Conservation (phyloP, 2,797 vertebrate genomes). For the Poecilia gillii region DNA sequence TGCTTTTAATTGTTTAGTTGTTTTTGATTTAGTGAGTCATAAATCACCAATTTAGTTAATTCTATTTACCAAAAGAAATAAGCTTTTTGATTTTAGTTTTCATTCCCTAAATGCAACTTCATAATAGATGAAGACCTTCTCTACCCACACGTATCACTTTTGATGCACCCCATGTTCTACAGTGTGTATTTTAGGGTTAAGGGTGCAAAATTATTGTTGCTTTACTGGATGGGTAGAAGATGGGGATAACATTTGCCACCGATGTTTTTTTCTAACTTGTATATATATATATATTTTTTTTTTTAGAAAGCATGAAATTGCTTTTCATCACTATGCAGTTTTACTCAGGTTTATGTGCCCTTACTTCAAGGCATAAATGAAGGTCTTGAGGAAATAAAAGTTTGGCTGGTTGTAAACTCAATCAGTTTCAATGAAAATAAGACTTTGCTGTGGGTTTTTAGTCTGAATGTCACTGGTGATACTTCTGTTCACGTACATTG, state of each 20-base stretch:
- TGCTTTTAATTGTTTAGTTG: neutral
- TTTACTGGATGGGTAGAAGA: neutral
- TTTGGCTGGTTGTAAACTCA: neutral
- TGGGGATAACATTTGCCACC: neutral
- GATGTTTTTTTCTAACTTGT: neutral
- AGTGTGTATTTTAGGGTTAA: neutral
- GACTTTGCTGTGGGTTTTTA: neutral
- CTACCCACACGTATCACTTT: neutral
- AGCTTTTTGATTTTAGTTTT: neutral
- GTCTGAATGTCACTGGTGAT: neutral
- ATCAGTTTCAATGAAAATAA: neutral
- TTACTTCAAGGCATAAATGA: neutral
- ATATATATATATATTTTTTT: neutral
- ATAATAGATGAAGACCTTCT: neutral
- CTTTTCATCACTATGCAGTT: neutral
- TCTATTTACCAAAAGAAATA: conserved; percentile 1
- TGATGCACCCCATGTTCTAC: neutral
- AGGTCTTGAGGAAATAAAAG: neutral
- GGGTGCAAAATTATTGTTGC: neutral
- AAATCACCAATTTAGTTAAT: conserved; percentile 2
- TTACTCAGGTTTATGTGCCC: neutral
- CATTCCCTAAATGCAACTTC: neutral
- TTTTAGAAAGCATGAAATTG: neutral
- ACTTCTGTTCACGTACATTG: neutral
- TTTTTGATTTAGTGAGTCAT: conserved; percentile 6